Evolutionary conservation across 2,113 vertebrate species (phyloP).

Genomic region (Platichthys flesus): DNA sequence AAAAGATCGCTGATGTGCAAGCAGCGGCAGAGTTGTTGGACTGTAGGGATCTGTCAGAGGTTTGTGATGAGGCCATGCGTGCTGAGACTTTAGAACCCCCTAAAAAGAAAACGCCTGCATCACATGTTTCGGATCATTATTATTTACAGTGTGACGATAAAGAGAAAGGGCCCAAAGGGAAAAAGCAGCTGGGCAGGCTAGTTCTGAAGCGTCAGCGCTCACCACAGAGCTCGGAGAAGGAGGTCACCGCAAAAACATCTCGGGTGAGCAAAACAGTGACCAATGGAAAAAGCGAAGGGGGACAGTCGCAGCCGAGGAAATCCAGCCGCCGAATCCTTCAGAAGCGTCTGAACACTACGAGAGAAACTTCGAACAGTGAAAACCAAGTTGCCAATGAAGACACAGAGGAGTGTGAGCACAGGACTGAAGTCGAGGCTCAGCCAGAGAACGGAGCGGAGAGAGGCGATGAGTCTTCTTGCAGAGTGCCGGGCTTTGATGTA

Average conservation of each 20-base stretch:
- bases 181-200: slow-evolving; percentile 6
- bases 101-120: neutral
- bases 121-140: neutral
- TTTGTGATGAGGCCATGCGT: slow-evolving; percentile 78
- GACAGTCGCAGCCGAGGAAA: slow-evolving; percentile 82
- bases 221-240: slow-evolving; percentile 19
- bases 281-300: slow-evolving; percentile 74
- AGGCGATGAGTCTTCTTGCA: neutral
- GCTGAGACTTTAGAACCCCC: slow-evolving; percentile 21
- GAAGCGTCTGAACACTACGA: slow-evolving; percentile 76
- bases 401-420: slow-evolving; percentile 2
- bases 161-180: slow-evolving; percentile 3
- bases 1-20: slow-evolving; percentile 86
- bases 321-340: slow-evolving; percentile 85
- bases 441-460: neutral
- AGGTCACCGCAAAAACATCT: neutral
- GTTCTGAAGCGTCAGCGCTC: slow-evolving; percentile 28
- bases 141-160: neutral
- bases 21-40: slow-evolving; percentile 88
- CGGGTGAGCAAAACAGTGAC: slow-evolving; percentile 21
- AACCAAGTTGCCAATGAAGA: slow-evolving; percentile 26
- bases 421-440: slow-evolving; percentile 1
- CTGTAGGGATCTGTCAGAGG: slow-evolving; percentile 87
- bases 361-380: slow-evolving; percentile 8
- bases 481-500: neutral